Conservation (phyloP, 2,797 vertebrate genomes). For the Distichodus sexfasciatus region DNA sequence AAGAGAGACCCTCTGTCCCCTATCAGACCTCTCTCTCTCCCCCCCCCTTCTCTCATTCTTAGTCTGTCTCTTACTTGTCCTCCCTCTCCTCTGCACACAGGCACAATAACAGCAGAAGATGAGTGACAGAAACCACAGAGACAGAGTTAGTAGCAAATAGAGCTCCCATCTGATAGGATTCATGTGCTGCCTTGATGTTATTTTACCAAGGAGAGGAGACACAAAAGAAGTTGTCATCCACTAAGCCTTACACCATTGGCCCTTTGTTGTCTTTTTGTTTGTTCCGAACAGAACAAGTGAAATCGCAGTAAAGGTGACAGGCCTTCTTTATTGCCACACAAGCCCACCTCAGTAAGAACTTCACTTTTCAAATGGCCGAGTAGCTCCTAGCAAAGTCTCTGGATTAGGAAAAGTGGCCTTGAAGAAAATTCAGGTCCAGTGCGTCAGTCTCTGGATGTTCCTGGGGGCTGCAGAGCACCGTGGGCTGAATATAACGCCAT, state of each 20-base stretch:
- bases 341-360: not conserved
- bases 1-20: conserved; percentile 28
- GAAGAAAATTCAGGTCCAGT: not conserved
- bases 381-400: not conserved
- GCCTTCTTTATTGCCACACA: not conserved
- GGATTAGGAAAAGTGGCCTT: conserved; percentile 1
- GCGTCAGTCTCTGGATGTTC: not conserved
- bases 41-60: not conserved
- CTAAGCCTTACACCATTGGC: conserved; percentile 9
- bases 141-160: conserved; percentile 22
- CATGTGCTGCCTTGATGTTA: conserved; percentile 3
- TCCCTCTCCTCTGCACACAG: conserved; percentile 32
- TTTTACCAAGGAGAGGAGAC: conserved; percentile 2
- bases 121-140: conserved; percentile 38
- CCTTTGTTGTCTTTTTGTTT: conserved; percentile 8
- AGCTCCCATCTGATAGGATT: conserved; percentile 30
- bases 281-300: not conserved
- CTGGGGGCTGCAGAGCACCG: conserved; percentile 10
- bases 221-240: conserved; percentile 14
- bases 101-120: conserved; percentile 41
- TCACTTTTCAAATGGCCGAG: not conserved
- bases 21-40: conserved; percentile 6
- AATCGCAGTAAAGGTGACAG: not conserved
- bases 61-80: not conserved
- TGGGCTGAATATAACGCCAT: conserved; percentile 60